These are phyloP conservation scores for Dendropsophus ebraccatus DNA, from an alignment of 2,113 vertebrate species.

Conservation along the genomic window DNA sequence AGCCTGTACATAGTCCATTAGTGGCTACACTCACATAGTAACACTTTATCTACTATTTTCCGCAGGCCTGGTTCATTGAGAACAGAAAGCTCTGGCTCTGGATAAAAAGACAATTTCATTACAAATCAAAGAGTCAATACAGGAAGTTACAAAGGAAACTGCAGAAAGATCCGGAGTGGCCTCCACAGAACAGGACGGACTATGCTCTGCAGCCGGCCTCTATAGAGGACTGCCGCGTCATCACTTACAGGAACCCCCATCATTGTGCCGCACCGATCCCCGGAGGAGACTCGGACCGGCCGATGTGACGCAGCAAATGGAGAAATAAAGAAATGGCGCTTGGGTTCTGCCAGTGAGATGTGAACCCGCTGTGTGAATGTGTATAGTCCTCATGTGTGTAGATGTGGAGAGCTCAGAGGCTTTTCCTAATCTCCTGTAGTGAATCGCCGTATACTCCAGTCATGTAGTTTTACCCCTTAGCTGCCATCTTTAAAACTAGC, in stretches of 20 bases:
- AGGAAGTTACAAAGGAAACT: conserved; percentile 31
- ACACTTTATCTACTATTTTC: background rate
- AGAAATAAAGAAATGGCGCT: background rate
- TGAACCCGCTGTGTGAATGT: too few relatives aligned
- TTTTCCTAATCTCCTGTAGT: too few relatives aligned
- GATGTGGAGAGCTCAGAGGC: too few relatives aligned
- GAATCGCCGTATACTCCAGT: too few relatives aligned
- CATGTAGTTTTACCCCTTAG: too few relatives aligned
- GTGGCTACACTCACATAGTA: too few relatives aligned
- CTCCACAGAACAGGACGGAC: conserved; percentile 32
- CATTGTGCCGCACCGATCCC: background rate
- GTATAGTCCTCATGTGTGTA: too few relatives aligned
- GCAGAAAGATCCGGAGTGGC: conserved; percentile 38
- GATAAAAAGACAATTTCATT: conserved; percentile 32
- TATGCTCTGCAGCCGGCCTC: conserved; percentile 13
- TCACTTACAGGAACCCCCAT: background rate
- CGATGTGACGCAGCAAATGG: background rate
- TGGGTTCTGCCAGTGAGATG: background rate
- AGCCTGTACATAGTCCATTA: too few relatives aligned
- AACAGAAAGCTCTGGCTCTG: conserved; percentile 44
- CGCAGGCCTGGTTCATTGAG: conserved; percentile 43
- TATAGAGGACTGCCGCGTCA: background rate
- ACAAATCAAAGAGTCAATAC: conserved; percentile 54
- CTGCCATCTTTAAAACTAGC: too few relatives aligned
- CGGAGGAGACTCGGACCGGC: too few relatives aligned